Conservation (phyloP, 2,113 vertebrate genomes). For the Catharus fuscescens region DNA sequence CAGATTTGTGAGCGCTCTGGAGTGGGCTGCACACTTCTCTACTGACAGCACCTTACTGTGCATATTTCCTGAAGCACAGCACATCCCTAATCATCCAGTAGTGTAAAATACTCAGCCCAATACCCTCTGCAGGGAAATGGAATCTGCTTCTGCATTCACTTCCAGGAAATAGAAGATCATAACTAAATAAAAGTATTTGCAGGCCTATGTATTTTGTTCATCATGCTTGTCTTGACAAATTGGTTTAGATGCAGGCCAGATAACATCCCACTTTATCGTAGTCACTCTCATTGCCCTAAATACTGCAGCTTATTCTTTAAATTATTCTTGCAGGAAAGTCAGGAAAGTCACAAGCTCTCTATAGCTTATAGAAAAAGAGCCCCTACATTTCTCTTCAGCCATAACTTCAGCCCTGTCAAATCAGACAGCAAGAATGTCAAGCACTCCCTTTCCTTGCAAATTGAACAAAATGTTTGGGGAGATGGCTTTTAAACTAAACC, state of each 20-base stretch:
- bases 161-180: not conserved
- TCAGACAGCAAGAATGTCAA: not conserved
- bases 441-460: not conserved
- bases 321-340: not conserved
- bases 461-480: not conserved
- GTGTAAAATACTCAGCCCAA: not conserved
- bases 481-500: not conserved
- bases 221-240: constrained; percentile 1
- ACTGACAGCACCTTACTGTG: not conserved
- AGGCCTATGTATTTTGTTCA: not conserved
- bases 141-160: not conserved
- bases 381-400: not conserved
- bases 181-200: constrained; percentile 15
- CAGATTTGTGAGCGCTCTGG: not conserved
- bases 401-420: not conserved
- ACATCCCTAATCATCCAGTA: not conserved
- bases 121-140: not conserved
- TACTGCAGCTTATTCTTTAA: constrained; percentile 1
- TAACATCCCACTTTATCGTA: not conserved
- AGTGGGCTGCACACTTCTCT: not conserved
- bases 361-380: not conserved
- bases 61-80: not conserved
- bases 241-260: constrained; percentile 25
- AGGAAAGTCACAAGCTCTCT: not conserved
- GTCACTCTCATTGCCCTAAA: not conserved